Conservation (phyloP, 1,140 invertebrate species). For the Globodera rostochiensis region DNA sequence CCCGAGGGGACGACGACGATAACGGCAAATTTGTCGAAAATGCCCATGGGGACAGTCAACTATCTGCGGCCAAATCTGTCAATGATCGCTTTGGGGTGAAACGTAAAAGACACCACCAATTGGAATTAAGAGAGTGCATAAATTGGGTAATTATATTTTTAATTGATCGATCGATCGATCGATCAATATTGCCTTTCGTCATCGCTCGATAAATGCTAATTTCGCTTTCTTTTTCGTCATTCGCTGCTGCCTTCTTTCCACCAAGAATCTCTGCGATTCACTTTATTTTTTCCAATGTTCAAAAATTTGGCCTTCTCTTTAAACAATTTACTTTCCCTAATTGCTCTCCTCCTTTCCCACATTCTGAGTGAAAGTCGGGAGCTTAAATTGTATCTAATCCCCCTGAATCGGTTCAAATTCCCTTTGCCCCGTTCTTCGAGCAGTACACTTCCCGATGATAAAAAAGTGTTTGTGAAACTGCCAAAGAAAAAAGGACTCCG, state of each 20-base stretch:
- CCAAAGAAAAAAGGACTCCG: too few species aligned
- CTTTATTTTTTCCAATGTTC: not conserved
- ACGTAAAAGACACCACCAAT: too few species aligned
- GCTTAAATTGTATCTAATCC: too few species aligned
- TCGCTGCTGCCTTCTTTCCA: not conserved
- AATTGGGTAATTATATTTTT: not conserved
- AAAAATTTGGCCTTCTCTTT: too few species aligned
- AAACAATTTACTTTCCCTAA: too few species aligned
- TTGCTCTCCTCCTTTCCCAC: too few species aligned
- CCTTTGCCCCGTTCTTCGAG: too few species aligned
- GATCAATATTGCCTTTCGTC: not conserved
- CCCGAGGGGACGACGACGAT: not conserved
- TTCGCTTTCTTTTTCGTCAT: not conserved
- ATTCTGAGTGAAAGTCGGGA: too few species aligned
- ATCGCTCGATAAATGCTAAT: not conserved
- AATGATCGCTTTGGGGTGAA: not conserved
- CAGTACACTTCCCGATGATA: too few species aligned
- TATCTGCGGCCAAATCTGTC: constrained; percentile 3
- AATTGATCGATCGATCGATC: not conserved
- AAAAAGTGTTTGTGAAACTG: too few species aligned
- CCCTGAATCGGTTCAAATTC: too few species aligned
- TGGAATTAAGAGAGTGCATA: not conserved
- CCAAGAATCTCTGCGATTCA: too few species aligned
- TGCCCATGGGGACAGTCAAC: not conserved
- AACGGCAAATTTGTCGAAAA: not conserved